Evolutionary conservation across 2,113 vertebrate species (phyloP), one percentile per base, ranked within the genome.

Genomic region (Spea bombifrons): DNA sequence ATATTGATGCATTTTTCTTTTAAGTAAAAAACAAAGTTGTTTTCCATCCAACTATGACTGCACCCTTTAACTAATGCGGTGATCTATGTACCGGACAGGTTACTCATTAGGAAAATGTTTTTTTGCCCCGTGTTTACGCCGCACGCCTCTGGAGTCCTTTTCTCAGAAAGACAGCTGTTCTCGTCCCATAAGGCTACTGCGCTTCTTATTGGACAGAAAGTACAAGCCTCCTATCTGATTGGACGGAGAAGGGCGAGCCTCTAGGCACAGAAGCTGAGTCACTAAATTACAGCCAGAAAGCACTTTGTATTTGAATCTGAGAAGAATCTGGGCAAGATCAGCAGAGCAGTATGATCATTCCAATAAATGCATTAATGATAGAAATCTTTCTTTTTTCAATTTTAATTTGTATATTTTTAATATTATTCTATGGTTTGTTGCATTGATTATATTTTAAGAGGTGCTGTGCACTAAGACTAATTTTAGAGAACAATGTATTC

Each of bases 21-120:
- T 30, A 59, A 59, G 15, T 59, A 67, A 50, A 76, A 76, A 68
- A 76, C 49, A 72, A 73, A 49, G 44, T 15, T 72, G 68, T 72
- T 79, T 79, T 73, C 61, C 3, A 30, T 73, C 17, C 67, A 64
- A 30, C 55, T 78, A 70, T 70, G 57, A 66, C 17, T 67, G 16
- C 43, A 47, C n/a, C 4, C 65, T 72, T 78, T 66, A 59, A 73
- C 15, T 8, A 5, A 0, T 0, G 63, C 7, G 5, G 52, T 64
- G 49, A 79, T 80, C 77, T 80, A 63, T 80, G 77, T 73, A 80
- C 70, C 12, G 52, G 71, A n/a, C 71, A 49, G 12, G 77, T 80
- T 73, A 80, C 77, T 80, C 46, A 80, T 80, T 80, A 80, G n/a
- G 63, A 13, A 59, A 66, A n/a, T 57, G 73, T 71, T 80, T 80